A percentile compares a stretch with the other conserved stretches of the same genome.
Conservation (phyloP, 2,797 vertebrate genomes). For the Prunella strophiata region DNA sequence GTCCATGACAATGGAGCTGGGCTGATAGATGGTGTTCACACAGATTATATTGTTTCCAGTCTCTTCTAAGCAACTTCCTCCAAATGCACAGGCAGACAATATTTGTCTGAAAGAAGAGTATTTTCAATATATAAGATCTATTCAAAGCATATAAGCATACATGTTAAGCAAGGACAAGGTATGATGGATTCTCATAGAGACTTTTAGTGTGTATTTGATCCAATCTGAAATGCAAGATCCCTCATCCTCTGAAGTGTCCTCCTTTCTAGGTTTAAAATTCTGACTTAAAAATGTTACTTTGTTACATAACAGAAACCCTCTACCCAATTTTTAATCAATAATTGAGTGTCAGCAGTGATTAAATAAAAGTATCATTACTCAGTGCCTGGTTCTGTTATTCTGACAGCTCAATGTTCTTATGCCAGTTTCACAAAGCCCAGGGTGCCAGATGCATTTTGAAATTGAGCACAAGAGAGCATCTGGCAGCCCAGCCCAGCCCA, state of each 20-base stretch:
- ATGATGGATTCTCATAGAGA: neutral
- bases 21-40: conserved; percentile 84
- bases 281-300: neutral
- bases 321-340: neutral
- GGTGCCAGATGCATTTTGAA: neutral
- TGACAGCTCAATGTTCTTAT: neutral
- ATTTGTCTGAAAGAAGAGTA: neutral
- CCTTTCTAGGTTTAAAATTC: neutral
- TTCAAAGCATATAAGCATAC: neutral
- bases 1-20: conserved; percentile 84
- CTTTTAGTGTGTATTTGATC: neutral
- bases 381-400: neutral
- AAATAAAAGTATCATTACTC: conserved; percentile 5
- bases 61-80: conserved; percentile 67
- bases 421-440: neutral
- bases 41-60: conserved; percentile 83
- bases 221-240: neutral
- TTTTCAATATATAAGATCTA: neutral
- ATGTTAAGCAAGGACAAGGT: neutral
- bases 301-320: neutral
- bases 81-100: neutral
- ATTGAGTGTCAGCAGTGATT: neutral
- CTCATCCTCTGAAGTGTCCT: neutral
- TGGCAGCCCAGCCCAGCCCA: neutral
- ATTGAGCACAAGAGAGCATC: neutral